phyloP scores from a whole-genome alignment of 23 tunicate genomes.

The Styela plicata region DNA sequence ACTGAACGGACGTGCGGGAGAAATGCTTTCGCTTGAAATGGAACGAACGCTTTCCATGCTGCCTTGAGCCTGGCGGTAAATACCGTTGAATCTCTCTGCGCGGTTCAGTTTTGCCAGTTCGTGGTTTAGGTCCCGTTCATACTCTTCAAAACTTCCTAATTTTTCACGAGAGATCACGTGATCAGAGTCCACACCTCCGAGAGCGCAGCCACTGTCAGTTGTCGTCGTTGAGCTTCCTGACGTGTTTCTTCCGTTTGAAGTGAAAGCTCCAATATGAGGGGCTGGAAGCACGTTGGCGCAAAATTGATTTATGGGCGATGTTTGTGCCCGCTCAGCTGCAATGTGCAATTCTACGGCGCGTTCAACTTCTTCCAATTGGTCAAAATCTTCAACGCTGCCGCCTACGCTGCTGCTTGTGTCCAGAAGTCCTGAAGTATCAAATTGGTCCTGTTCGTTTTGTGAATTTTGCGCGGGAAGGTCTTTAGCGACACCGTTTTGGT shows the following conservation, averaged over 20 bases:
- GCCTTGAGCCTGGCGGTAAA: neutral
- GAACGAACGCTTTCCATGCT: neutral
- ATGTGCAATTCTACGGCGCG: neutral
- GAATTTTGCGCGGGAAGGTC: neutral
- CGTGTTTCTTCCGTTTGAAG: neutral
- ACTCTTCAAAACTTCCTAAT: neutral
- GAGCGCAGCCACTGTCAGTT: neutral
- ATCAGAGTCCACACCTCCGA: conserved; percentile 4
- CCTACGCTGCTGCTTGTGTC: conserved; percentile 7
- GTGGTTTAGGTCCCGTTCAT: neutral
- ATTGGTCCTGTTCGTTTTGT: neutral
- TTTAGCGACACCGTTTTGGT: neutral
- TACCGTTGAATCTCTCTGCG: neutral
- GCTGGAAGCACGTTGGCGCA: neutral
- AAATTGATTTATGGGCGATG: neutral
- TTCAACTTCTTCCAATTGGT: conserved; percentile 1
- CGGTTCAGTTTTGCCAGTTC: neutral
- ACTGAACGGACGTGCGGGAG: neutral
- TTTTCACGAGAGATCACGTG: neutral
- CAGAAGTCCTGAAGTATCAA: neutral
- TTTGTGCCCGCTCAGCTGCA: neutral
- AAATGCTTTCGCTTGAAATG: conserved; percentile 5
- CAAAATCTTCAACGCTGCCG: conserved; percentile 3
- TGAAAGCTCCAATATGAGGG: neutral
- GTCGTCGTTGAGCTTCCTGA: conserved; percentile 13